These are phyloP conservation scores for Protaetia brevitarsis DNA, from an alignment of 1,140 invertebrate genomes.

Conservation along the genomic window DNA sequence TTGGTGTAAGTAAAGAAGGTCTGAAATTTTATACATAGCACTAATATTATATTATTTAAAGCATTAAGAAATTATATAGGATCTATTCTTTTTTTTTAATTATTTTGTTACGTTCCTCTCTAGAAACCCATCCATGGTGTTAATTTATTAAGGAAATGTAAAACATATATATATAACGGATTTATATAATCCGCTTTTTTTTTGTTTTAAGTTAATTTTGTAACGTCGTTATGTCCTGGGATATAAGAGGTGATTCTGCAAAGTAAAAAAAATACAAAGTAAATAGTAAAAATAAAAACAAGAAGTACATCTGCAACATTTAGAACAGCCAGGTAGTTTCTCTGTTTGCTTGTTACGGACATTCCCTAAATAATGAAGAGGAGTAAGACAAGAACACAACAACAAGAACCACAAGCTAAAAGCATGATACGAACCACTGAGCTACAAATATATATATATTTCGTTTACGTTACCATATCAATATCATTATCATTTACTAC, in stretches of 20 bases:
- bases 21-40: too few relatives aligned
- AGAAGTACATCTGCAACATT: slow-evolving; percentile 10
- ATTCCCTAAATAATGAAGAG: background rate
- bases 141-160: background rate
- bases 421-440: too few relatives aligned
- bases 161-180: background rate
- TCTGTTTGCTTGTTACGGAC: background rate
- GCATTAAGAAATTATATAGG: background rate
- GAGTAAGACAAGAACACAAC: background rate
- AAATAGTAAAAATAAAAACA: slow-evolving; percentile 25
- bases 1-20: too few relatives aligned
- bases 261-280: slow-evolving; percentile 32
- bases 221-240: slow-evolving; percentile 31
- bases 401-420: too few relatives aligned
- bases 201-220: slow-evolving; percentile 23
- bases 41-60: background rate
- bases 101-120: background rate
- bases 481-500: too few relatives aligned
- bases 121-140: background rate
- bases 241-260: slow-evolving; percentile 33
- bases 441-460: too few relatives aligned
- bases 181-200: background rate
- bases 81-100: background rate
- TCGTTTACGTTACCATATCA: too few relatives aligned
- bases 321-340: background rate